These are phyloP conservation scores for Chloroceryle inda DNA, from an alignment of 2,797 vertebrate species.

Conservation along the genomic window DNA sequence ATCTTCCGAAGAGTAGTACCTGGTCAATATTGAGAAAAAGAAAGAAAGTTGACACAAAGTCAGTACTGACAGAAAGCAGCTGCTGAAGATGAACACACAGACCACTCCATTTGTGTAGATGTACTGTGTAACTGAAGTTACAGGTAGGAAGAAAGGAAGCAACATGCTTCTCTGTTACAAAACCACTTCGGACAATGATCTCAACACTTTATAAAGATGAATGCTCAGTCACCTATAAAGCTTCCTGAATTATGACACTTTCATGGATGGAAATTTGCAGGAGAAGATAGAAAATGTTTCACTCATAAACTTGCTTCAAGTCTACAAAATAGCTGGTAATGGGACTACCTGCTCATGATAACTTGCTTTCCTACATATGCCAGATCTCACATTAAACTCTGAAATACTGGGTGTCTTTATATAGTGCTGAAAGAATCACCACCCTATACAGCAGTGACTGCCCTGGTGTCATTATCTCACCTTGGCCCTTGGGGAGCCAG, in stretches of 20 bases:
- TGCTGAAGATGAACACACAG: background rate
- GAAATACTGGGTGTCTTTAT: background rate
- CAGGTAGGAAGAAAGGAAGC: background rate
- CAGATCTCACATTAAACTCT: background rate
- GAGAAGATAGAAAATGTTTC: background rate
- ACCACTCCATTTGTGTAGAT: background rate
- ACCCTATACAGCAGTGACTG: background rate
- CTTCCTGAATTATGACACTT: background rate
- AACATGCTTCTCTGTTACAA: background rate
- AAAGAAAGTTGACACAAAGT: background rate
- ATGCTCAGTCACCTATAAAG: background rate
- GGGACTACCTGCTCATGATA: background rate
- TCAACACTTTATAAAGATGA: background rate
- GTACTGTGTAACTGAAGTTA: background rate
- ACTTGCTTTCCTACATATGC: background rate
- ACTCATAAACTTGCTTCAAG: background rate
- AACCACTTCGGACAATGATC: background rate
- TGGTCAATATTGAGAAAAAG: slow-evolving; percentile 53
- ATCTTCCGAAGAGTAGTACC: slow-evolving; percentile 87
- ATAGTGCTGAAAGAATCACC: background rate
- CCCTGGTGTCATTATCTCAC: slow-evolving; percentile 73
- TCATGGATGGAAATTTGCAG: background rate
- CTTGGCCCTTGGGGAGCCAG: slow-evolving; percentile 91
- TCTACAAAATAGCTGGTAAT: background rate
- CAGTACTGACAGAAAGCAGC: background rate